Percentiles rank a stretch among this genome's conserved stretches.
phyloP scores from a whole-genome alignment of 2,113 vertebrate species.

The Hyperopisus bebe region DNA sequence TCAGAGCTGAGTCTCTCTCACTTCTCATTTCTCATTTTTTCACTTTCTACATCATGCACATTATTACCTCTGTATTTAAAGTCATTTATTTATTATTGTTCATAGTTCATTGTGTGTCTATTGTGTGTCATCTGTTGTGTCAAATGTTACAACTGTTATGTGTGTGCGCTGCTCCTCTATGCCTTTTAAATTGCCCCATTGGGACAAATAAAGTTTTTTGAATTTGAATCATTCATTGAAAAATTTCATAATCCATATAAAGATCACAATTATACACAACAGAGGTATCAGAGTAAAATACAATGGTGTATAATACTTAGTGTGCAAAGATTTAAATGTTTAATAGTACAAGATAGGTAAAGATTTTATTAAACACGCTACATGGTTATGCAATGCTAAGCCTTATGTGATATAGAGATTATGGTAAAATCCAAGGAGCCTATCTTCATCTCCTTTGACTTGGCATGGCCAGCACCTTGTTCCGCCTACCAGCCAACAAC shows the following conservation, averaged over 20 bases:
- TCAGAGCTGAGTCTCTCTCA: too few species aligned
- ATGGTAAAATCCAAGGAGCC: conserved; percentile 20
- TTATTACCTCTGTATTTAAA: too few species aligned
- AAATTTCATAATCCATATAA: neutral
- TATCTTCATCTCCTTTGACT: conserved; percentile 46
- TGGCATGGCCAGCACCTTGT: conserved; percentile 30
- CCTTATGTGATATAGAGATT: neutral
- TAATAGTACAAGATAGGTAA: neutral
- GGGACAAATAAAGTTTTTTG: too few species aligned
- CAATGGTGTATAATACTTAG: neutral
- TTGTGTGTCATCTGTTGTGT: too few species aligned
- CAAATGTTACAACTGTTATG: too few species aligned
- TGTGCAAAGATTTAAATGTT: neutral
- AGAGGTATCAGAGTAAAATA: neutral
- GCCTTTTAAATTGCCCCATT: too few species aligned
- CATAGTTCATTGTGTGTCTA: too few species aligned
- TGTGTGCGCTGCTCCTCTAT: too few species aligned
- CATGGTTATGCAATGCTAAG: neutral
- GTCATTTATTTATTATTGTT: too few species aligned
- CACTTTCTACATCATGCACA: too few species aligned
- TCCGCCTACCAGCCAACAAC: conserved; percentile 7
- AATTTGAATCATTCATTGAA: neutral
- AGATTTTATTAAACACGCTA: neutral
- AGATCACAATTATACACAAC: neutral
- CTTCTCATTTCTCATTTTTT: too few species aligned